phyloP scores from a whole-genome alignment of 2,797 vertebrate species.

The Spondyliosoma cantharus region DNA sequence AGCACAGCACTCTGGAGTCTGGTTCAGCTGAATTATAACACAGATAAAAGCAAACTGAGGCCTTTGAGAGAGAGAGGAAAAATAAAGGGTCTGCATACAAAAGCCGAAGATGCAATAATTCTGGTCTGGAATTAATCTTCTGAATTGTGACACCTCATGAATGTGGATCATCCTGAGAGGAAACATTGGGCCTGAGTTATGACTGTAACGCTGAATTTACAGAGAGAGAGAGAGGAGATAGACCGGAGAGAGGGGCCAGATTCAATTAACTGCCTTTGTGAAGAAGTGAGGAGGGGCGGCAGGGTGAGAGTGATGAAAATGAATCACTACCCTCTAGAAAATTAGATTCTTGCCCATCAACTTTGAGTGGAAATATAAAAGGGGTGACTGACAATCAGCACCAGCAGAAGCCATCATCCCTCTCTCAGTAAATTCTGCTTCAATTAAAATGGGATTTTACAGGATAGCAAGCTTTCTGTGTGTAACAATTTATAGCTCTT shows the following conservation, averaged over 20 bases:
- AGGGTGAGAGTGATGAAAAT: constrained; percentile 74
- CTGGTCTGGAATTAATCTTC: constrained; percentile 58
- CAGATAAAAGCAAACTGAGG: constrained; percentile 42
- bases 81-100: constrained; percentile 47
- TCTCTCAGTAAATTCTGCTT: constrained; percentile 25
- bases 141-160: constrained; percentile 47
- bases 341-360: constrained; percentile 73
- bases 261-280: constrained; percentile 77
- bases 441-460: constrained; percentile 18
- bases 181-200: constrained; percentile 62
- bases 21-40: constrained; percentile 51
- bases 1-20: constrained; percentile 40
- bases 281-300: constrained; percentile 60
- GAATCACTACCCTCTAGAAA: constrained; percentile 75
- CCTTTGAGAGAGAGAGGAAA: constrained; percentile 24
- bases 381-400: constrained; percentile 38
- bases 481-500: background rate
- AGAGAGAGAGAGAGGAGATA: constrained; percentile 44
- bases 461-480: background rate
- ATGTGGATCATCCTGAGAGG: constrained; percentile 57
- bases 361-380: constrained; percentile 59
- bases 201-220: constrained; percentile 58
- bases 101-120: constrained; percentile 59
- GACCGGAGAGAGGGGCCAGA: constrained; percentile 61
- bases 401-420: constrained; percentile 19